phyloP scores from a whole-genome alignment of 2,888 invertebrate species.

The Drepana falcataria region DNA sequence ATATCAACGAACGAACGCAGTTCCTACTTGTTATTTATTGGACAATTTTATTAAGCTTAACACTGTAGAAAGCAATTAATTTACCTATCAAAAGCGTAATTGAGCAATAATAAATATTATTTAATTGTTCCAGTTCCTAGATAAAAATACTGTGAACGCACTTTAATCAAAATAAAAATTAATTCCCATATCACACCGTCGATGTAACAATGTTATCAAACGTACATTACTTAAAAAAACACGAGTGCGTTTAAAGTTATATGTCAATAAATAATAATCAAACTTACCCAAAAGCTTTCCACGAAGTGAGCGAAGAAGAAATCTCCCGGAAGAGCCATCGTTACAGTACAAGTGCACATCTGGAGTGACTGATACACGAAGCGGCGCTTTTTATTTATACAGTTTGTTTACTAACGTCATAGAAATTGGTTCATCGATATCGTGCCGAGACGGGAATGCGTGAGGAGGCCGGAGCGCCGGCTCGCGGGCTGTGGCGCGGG shows the following conservation, averaged over 20 bases:
- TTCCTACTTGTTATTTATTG: no score
- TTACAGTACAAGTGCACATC: slow-evolving; percentile 49
- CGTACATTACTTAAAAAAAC: background rate
- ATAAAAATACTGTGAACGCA: background rate
- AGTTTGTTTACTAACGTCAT: slow-evolving; percentile 75
- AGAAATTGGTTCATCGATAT: slow-evolving; percentile 49
- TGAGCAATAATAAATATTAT: background rate
- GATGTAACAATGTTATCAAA: no score
- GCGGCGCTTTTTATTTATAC: slow-evolving; percentile 61
- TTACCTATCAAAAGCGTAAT: background rate
- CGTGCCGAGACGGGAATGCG: slow-evolving; percentile 23
- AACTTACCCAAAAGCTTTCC: slow-evolving; percentile 74
- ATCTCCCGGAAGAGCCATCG: slow-evolving; percentile 69
- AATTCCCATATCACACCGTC: no score
- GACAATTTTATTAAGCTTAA: background rate
- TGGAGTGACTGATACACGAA: slow-evolving; percentile 52
- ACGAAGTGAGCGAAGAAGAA: slow-evolving; percentile 66
- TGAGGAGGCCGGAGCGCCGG: slow-evolving; percentile 6
- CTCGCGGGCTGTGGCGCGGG: background rate
- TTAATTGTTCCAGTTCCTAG: background rate
- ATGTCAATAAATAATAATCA: slow-evolving; percentile 1
- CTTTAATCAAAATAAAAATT: no score
- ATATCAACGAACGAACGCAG: no score
- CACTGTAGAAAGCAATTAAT: background rate
- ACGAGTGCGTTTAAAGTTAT: background rate